Base-by-base conservation (phyloP, 2,888 invertebrate genomes). In the Boloria selene region DNA sequence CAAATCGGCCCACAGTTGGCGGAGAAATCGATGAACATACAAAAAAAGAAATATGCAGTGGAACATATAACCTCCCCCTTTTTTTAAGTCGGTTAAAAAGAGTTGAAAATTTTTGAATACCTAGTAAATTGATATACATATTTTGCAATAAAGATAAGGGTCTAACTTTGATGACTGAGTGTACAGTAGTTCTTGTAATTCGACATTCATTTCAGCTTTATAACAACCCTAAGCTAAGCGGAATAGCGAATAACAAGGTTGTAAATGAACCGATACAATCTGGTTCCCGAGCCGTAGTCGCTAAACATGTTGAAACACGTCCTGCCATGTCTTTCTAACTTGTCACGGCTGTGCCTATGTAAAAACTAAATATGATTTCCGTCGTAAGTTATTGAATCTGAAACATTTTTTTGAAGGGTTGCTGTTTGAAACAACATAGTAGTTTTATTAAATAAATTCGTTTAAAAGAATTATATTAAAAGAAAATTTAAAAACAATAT, bases 221-320 rank as follows among this genome's bases (percentile, higher is more conserved):
- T 38, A 38, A 38, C 31, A 38, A 38, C 31, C 31, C 31, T 38
- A 38, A 38, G 31, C 31, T 31, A 31, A 31, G 31, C 31, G 7
- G 10, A 38, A 10, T 10, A 10, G 22, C 3, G 31, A 38, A 38
- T 38, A 38, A 38, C 22, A 13, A 26, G 7, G 4, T 22, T 58
- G 22, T 47, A 47, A 49, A 50, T 50, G 50, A 59, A 59, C 49
- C 50, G 49, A 50, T 49, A 38, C 59, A 14, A 50, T 59, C 59
- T 38, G 49, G 59, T 59, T 18, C 59, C 16, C 6, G 53, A 53
- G 26, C 38, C 38, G 38, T n/a, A 53, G 26, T 61, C 26, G 45
- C 52, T 44, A 18, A 45, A 31, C 64, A 47, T 44, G 64, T 64
- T 47, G 52, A 22, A 17, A 59, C 64, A 64, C 51, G 64, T 59